Base-by-base conservation (phyloP, 2,113 vertebrate genomes). In the Mus pahari region DNA sequence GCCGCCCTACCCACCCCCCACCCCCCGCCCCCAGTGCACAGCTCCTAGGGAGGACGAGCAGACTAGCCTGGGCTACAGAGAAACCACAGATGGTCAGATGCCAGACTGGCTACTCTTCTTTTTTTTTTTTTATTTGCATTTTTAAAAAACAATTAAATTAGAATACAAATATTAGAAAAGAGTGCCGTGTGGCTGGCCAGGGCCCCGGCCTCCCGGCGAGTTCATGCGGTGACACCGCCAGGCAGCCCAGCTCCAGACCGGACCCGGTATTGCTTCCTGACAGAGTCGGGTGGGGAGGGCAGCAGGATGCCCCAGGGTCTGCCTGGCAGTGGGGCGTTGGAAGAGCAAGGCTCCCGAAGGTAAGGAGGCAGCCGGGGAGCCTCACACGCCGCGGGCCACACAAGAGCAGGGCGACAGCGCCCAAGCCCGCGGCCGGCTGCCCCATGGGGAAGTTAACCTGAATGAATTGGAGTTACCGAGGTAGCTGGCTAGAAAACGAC, bases 391-490 rank as follows among this genome's bases (percentile, higher is more conserved):
- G 50, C 45, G 26, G 33, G 92, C 89, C 83, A 96, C 88, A 94
- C 96, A 97, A 97, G 97, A 97, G 97, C 94, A 50, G 88, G 86
- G 87, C 74, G 50, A 55, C 66, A 50, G 89, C 50, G 55, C 96
- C 50, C 42, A 22, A 53, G 48, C 45, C 86, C 39, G 24, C 36
- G 22, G 53, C 87, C 7, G 87, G 45, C 33, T 71, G 97, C 92
- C 77, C 93, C 95, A 75, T 78, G 96, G 98, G 96, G 98, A 98
- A 98, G 98, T 98, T 97, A 98, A 98, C 98, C 98, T 99, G 98
- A 99, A 99, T 99, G 98, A 99, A 99, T 98, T 98, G 98, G 97
- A 98, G 97, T 98, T 98, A 98, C 98, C 98, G 98, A 99, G 98
- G 98, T 99, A 99, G 98, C 98, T 99, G 98, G 98, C 98, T 98